Percentiles rank a stretch among this genome's conserved stretches.
phyloP scores from a whole-genome alignment of 1,140 invertebrate species.

The Aradophagus sp. region DNA sequence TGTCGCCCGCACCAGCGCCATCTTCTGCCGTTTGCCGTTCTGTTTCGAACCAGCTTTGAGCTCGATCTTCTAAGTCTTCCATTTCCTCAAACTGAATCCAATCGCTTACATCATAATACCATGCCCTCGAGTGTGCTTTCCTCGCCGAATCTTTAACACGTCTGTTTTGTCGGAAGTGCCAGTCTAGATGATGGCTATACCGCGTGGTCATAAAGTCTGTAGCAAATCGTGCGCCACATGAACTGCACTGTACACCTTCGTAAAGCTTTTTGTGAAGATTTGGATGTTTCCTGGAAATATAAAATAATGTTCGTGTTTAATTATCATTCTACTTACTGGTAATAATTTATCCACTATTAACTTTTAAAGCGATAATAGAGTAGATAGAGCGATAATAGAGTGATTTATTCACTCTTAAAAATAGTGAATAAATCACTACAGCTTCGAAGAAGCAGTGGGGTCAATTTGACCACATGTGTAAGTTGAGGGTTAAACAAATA shows the following conservation, averaged over 20 bases:
- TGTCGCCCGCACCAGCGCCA: conserved; percentile 71
- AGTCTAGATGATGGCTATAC: conserved; percentile 95
- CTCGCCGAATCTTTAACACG: conserved; percentile 88
- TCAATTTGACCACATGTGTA: no score
- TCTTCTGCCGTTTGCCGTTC: conserved; percentile 78
- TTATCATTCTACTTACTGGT: no score
- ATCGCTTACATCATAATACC: conserved; percentile 92
- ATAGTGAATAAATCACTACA: no score
- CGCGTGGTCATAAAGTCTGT: conserved; percentile 86
- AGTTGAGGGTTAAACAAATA: no score
- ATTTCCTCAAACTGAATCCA: conserved; percentile 97
- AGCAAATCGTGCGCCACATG: conserved; percentile 93
- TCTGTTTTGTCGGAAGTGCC: conserved; percentile 96
- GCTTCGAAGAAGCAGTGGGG: no score
- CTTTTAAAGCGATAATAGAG: no score
- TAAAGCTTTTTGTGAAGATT: conserved; percentile 83
- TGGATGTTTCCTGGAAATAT: conserved; percentile 78
- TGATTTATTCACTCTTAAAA: no score
- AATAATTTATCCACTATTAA: no score
- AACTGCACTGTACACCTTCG: conserved; percentile 93
- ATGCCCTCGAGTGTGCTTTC: conserved; percentile 87
- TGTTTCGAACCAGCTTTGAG: conserved; percentile 91
- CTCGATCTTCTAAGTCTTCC: conserved; percentile 93
- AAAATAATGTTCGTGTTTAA: no score
- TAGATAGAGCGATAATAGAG: no score